Percentiles rank a stretch among this genome's conserved stretches.
phyloP scores from a whole-genome alignment of 2,797 vertebrate genomes.

The Australoheros facetus region DNA sequence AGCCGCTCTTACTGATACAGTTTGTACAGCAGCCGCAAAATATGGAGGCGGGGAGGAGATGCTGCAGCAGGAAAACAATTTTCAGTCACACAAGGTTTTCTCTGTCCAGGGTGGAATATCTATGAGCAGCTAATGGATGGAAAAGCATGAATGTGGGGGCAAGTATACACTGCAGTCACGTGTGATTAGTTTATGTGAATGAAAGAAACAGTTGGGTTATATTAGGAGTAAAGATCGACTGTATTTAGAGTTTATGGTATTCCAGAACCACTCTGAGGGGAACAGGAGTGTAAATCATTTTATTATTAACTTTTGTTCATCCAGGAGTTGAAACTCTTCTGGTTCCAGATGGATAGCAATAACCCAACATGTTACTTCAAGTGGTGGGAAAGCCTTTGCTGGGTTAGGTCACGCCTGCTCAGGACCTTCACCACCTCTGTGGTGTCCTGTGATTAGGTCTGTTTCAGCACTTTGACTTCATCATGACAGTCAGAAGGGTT shows the following conservation, averaged over 20 bases:
- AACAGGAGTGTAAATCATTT: not conserved
- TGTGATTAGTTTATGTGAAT: not conserved
- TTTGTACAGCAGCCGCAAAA: not conserved
- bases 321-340: too few relatives aligned
- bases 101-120: not conserved
- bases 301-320: not conserved
- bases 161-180: not conserved
- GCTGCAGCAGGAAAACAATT: not conserved
- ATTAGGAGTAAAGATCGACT: not conserved
- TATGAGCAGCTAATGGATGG: not conserved
- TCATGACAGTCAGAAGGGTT: not conserved
- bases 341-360: too few relatives aligned
- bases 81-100: not conserved
- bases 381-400: not conserved
- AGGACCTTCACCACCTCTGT: not conserved
- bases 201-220: not conserved
- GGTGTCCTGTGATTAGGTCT: too few relatives aligned
- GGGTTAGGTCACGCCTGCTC: not conserved
- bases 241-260: not conserved
- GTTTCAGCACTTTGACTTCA: too few relatives aligned
- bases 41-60: not conserved
- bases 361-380: not conserved
- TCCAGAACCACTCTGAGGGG: not conserved
- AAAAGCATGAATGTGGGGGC: not conserved
- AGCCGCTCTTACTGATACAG: constrained; percentile 12